Evolutionary conservation across 2,888 invertebrate species (phyloP).

Genomic region (Melieria picta): DNA sequence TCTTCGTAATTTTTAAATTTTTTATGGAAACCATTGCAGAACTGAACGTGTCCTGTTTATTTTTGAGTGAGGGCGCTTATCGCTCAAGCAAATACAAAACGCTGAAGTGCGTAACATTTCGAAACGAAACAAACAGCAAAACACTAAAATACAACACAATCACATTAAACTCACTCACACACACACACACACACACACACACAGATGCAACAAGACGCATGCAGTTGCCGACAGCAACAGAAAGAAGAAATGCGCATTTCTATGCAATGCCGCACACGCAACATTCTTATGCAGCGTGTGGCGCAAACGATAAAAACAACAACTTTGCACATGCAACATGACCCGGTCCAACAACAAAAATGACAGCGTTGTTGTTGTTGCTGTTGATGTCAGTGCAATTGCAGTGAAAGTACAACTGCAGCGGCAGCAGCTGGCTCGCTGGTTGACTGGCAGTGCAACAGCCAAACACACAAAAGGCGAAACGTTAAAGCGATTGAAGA

Average conservation of each 20-base stretch:
- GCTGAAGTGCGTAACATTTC: too few species aligned
- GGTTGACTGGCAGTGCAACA: background rate
- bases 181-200: slow-evolving; percentile 2
- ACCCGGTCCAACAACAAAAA: background rate
- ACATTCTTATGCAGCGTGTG: background rate
- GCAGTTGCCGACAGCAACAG: background rate
- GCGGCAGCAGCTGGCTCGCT: slow-evolving; percentile 14
- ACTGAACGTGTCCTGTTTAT: too few species aligned
- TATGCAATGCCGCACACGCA: background rate
- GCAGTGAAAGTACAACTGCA: slow-evolving; percentile 4
- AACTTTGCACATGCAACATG: background rate
- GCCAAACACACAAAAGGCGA: background rate
- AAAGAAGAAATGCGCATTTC: background rate
- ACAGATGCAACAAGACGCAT: background rate
- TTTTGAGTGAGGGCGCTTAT: too few species aligned
- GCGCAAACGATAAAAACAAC: background rate
- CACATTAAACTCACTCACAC: background rate
- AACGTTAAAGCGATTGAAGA: slow-evolving; percentile 4
- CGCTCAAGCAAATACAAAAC: too few species aligned
- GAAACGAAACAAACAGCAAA: too few species aligned
- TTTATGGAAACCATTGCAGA: too few species aligned
- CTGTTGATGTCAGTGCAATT: background rate
- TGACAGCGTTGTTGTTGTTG: slow-evolving; percentile 6
- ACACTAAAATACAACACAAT: background rate
- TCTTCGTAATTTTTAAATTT: too few species aligned